Base-by-base conservation (phyloP, 2,888 invertebrate species). In the Vanessa cardui region DNA sequence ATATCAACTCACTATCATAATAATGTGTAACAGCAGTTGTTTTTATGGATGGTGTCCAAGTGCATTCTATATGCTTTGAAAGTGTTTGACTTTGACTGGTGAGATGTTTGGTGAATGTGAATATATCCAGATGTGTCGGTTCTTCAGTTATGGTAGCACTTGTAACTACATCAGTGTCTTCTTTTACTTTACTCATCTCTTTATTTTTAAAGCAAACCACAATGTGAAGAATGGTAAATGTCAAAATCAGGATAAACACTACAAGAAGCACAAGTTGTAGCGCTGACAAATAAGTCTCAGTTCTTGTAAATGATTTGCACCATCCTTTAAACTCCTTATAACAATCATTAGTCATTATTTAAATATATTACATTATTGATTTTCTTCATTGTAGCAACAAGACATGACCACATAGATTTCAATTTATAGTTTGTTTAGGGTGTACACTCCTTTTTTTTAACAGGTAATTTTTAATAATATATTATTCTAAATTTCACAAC, bases 261-360 rank as follows among this genome's bases (percentile, higher is more conserved):
- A 82, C 69, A 9, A 91, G 72, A 3, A 91, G 77, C 6, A 83
- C 16, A 21, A 76, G 80, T 72, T 88, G 83, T 39, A 89, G 49
- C 12, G 83, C 31, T 0, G 82, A 72, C n/a, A 91, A 78, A 2
- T 80, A 66, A 4, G 75, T 69, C 72, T 92, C 92, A 0, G 80
- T 81, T 63, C 73, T 78, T 3, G 91, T 92, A 76, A 91, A 92
- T 1, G 92, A 84, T 73, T 78, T 81, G 76, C 84, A 83, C 92
- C 92, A 92, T 61, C 86, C 86, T 66, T 75, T 82, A 60, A 86
- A 80, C 74, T 88, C 84, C 69, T 77, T 83, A 71, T 84, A 87
- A 75, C 80, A 88, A 65, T 73, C 83, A 80, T 82, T 76, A 78
- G 86, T 83, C 88, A 90, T 90, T 80, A 77, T 85, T 78, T 78